Conservation (phyloP, 2,113 vertebrate species). For the Pyxicephalus adspersus region DNA sequence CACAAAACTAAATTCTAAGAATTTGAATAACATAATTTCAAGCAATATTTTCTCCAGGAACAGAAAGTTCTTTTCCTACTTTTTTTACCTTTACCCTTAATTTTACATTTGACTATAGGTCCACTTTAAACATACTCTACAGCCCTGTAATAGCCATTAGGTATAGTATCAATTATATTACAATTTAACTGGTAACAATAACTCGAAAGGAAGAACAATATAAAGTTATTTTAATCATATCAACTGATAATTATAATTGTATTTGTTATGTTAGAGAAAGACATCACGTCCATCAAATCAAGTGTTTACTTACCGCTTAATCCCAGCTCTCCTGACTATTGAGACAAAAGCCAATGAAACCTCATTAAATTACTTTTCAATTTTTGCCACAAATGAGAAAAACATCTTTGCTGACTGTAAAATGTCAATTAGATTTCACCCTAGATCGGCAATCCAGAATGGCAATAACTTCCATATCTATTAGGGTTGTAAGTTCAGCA, state of each 20-base stretch:
- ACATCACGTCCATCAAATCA: slow-evolving; percentile 42
- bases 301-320: slow-evolving; percentile 40
- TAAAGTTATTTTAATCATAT: slow-evolving; percentile 32
- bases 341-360: slow-evolving; percentile 23
- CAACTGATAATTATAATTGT: slow-evolving; percentile 42
- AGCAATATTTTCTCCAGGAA: too few relatives aligned
- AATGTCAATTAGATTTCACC: not conserved
- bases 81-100: too few relatives aligned
- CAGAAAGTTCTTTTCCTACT: too few relatives aligned
- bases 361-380: slow-evolving; percentile 35
- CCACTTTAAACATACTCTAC: not conserved
- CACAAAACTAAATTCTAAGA: too few relatives aligned
- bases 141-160: not conserved
- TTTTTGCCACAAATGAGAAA: slow-evolving; percentile 5
- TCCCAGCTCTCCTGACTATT: slow-evolving; percentile 23
- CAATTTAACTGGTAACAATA: not conserved
- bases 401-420: slow-evolving; percentile 5
- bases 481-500: not conserved
- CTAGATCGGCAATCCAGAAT: not conserved
- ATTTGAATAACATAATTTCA: too few relatives aligned
- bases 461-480: not conserved
- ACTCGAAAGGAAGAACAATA: not conserved
- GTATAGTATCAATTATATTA: not conserved
- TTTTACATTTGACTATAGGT: too few relatives aligned
- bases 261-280: slow-evolving; percentile 33